A percentile compares a stretch with the other conserved stretches of the same genome.
These are phyloP conservation scores for Phengaris alcon DNA, from an alignment of 2,888 invertebrate genomes.

Conservation along the genomic window DNA sequence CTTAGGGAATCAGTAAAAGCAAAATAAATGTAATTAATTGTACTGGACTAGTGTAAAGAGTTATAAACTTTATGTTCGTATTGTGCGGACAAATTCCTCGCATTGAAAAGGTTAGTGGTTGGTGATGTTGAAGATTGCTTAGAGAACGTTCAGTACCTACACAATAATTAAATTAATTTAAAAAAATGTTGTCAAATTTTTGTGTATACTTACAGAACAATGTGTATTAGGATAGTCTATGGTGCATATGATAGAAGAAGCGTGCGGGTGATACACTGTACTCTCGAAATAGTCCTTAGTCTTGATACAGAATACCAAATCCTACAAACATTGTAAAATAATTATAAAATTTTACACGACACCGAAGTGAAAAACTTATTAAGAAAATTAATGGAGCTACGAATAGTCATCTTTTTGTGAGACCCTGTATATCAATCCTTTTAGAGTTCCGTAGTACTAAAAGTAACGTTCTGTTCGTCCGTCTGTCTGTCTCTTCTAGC, in stretches of 20 bases:
- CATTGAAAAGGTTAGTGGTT: too few relatives aligned
- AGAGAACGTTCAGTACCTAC: too few relatives aligned
- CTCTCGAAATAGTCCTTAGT: conserved; percentile 14
- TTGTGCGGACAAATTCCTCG: too few relatives aligned
- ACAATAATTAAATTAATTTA: too few relatives aligned
- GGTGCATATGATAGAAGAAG: conserved; percentile 8
- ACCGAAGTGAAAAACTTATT: neutral
- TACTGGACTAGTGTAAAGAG: too few relatives aligned
- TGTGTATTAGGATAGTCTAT: conserved; percentile 26
- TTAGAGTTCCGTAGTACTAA: too few relatives aligned
- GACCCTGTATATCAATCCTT: neutral
- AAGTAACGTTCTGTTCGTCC: too few relatives aligned
- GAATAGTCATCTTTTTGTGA: neutral
- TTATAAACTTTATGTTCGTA: too few relatives aligned
- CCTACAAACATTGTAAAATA: conserved; percentile 20
- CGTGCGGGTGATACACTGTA: neutral
- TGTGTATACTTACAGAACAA: conserved; percentile 30
- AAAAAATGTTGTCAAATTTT: neutral
- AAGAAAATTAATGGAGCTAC: neutral
- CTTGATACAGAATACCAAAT: conserved; percentile 9
- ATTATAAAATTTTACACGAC: neutral
- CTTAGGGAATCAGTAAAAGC: too few relatives aligned
- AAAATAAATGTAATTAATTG: too few relatives aligned
- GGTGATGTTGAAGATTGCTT: too few relatives aligned
- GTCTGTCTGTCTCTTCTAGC: too few relatives aligned